A percentile compares a stretch with the other conserved stretches of the same genome.
Evolutionary conservation across 2,113 vertebrate species (phyloP).

Genomic region (Pterocles orientalis): DNA sequence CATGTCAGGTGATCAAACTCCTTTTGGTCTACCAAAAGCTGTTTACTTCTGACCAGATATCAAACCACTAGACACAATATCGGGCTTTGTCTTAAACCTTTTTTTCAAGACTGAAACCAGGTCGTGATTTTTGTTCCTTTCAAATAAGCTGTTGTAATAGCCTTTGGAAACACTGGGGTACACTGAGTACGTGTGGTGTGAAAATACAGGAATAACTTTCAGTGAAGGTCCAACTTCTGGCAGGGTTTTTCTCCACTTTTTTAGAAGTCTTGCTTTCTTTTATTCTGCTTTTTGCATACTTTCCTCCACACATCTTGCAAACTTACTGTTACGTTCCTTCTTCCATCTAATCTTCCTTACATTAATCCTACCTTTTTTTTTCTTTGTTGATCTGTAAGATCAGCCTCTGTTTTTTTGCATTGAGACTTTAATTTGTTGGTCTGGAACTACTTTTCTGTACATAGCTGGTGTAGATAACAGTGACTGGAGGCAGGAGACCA

Average conservation of each 20-base stretch:
- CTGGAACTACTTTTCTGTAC: not conserved
- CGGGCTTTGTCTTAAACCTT: not conserved
- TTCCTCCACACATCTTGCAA: not conserved
- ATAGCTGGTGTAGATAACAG: not conserved
- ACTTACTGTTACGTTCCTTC: not conserved
- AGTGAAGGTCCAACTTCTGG: not conserved
- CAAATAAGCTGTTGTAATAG: not conserved
- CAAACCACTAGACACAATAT: not conserved
- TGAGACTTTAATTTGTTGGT: not conserved
- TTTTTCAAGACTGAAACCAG: not conserved
- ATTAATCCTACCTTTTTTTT: not conserved
- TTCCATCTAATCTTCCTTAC: not conserved
- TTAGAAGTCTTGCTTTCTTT: not conserved
- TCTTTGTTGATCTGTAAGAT: not conserved
- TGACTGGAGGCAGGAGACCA: not conserved
- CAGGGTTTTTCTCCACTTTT: not conserved
- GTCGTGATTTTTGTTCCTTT: not conserved
- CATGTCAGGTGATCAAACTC: not conserved
- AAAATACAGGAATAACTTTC: not conserved
- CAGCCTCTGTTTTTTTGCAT: not conserved
- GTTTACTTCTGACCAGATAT: not conserved
- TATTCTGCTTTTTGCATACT: not conserved
- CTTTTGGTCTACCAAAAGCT: not conserved
- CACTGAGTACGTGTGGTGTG: rapidly evolving
- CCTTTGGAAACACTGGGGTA: not conserved